A percentile compares a stretch with the other conserved stretches of the same genome.
Evolutionary conservation across 2,797 vertebrate species (phyloP).

Genomic region (Setipinna tenuifilis): DNA sequence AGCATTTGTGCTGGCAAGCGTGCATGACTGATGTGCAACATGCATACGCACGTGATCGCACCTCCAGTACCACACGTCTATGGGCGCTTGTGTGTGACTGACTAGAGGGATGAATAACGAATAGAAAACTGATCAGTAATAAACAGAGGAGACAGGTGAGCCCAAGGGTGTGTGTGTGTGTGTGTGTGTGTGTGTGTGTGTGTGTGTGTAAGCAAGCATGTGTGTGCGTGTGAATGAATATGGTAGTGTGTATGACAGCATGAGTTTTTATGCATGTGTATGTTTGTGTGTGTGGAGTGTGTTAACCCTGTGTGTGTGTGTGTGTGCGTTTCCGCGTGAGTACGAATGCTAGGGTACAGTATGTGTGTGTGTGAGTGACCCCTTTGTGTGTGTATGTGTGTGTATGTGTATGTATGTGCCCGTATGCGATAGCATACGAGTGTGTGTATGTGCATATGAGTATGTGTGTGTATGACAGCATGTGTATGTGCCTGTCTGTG

Average conservation of each 20-base stretch:
- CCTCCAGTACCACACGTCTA: too few relatives aligned
- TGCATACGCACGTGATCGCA: too few relatives aligned
- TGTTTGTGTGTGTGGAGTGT: neutral
- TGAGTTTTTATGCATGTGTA: slow-evolving; percentile 1
- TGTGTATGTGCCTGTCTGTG: neutral
- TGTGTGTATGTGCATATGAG: neutral
- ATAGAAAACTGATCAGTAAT: too few relatives aligned
- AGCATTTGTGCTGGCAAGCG: too few relatives aligned
- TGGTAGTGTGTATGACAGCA: neutral
- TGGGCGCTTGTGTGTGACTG: too few relatives aligned
- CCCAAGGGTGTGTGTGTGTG: too few relatives aligned
- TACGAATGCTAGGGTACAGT: too few relatives aligned
- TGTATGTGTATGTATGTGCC: too few relatives aligned
- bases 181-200: neutral
- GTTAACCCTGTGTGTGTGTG: neutral
- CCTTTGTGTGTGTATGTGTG: neutral
- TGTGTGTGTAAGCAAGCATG: neutral
- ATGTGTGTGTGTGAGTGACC: neutral
- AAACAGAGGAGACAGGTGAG: too few relatives aligned
- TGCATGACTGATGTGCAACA: too few relatives aligned
- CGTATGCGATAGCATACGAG: neutral
- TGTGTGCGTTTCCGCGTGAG: too few relatives aligned
- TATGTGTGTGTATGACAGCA: neutral
- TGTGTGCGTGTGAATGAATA: neutral
- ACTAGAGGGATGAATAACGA: too few relatives aligned